A percentile compares a stretch with the other conserved stretches of the same genome.
phyloP scores from a whole-genome alignment of 2,888 invertebrate genomes.

The Agriotes lineatus region DNA sequence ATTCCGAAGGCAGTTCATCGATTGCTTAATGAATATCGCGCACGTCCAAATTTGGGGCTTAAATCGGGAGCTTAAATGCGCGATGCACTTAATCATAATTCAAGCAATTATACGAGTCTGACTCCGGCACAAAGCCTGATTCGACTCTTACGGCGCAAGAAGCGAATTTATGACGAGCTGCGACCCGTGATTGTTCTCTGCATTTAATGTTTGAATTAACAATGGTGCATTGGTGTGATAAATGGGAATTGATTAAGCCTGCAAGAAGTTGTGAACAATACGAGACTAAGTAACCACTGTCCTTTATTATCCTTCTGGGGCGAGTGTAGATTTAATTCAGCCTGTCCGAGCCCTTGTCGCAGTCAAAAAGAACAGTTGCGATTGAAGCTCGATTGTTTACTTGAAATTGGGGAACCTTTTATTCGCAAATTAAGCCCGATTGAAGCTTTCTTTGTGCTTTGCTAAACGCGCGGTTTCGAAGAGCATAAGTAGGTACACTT shows the following conservation, averaged over 20 bases:
- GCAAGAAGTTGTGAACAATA: conserved; percentile 12
- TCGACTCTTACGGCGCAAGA: neutral
- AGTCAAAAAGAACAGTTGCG: neutral
- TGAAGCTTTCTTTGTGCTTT: neutral
- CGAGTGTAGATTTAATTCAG: conserved; percentile 10
- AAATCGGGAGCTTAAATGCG: too few relatives aligned
- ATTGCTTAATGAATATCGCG: neutral
- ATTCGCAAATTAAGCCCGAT: neutral
- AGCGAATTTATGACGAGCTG: neutral
- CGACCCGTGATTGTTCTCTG: neutral
- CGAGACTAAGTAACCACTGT: conserved; percentile 2
- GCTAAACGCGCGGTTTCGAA: neutral
- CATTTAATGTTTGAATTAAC: conserved; percentile 7
- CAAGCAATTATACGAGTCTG: neutral
- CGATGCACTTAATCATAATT: too few relatives aligned
- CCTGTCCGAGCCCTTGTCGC: neutral
- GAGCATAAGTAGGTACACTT: neutral
- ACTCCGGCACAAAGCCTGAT: neutral
- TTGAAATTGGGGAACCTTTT: neutral
- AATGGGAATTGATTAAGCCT: conserved; percentile 11
- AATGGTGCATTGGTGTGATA: conserved; percentile 4
- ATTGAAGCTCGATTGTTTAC: neutral
- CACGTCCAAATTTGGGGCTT: neutral
- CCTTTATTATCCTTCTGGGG: neutral
- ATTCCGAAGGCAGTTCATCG: neutral